These are phyloP conservation scores for Choloepus hoffmanni DNA, from an alignment of 2,113 vertebrate species.

Conservation along the genomic window DNA sequence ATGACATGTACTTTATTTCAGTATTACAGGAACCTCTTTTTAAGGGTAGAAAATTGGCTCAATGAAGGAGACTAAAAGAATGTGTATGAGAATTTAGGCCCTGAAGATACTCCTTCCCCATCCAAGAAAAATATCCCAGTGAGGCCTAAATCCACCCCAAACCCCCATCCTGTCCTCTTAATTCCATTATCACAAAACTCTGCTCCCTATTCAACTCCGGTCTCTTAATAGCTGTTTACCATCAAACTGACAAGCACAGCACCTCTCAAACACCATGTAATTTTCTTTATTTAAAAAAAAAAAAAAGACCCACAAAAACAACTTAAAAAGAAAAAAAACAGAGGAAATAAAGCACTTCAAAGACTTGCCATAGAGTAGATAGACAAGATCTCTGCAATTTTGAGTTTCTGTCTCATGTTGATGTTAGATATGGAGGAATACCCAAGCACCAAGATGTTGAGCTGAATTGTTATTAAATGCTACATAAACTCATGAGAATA, in stretches of 20 bases:
- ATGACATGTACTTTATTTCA: neutral
- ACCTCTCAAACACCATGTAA: neutral
- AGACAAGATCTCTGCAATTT: neutral
- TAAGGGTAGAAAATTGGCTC: neutral
- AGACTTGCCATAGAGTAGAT: neutral
- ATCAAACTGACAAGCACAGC: neutral
- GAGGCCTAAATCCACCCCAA: neutral
- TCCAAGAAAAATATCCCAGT: conserved; percentile 49
- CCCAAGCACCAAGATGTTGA: neutral
- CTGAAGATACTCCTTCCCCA: neutral
- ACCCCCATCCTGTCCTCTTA: neutral
- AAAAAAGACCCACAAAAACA: neutral
- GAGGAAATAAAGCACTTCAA: conserved; percentile 4
- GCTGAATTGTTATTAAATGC: neutral
- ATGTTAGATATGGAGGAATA: neutral
- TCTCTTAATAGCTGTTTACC: neutral
- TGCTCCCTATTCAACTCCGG: neutral
- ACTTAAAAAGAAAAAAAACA: neutral
- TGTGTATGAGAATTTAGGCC: neutral
- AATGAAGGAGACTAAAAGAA: neutral
- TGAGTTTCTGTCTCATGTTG: neutral
- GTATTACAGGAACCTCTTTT: neutral
- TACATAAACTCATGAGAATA: neutral
- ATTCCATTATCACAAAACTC: neutral
- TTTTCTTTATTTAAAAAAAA: neutral